Evolutionary conservation across 2,113 vertebrate species (phyloP).

Genomic region (Tychaedon coryphoeus): DNA sequence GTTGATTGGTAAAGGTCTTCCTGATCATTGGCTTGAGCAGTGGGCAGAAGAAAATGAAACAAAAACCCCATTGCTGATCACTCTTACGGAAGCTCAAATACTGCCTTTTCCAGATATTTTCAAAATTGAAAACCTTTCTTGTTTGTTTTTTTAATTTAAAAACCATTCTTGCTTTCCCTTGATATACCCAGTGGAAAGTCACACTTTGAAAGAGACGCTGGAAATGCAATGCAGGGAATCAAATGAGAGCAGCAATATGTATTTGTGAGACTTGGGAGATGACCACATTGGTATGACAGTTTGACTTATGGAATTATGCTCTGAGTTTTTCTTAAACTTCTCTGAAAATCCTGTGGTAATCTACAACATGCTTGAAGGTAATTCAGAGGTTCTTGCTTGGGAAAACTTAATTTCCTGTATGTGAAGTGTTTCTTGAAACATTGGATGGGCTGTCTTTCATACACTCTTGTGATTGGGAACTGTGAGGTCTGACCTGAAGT

Average conservation of each 20-base stretch:
- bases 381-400: background rate
- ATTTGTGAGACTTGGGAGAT: background rate
- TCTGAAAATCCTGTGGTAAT: background rate
- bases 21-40: background rate
- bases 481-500: background rate
- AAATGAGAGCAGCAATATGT: background rate
- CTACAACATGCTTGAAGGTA: background rate
- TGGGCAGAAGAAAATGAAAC: background rate
- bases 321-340: background rate
- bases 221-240: background rate
- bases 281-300: background rate
- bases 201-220: background rate
- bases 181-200: background rate
- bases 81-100: background rate
- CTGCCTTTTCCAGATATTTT: conserved; percentile 1
- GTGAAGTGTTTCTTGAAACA: background rate
- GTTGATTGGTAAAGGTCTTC: background rate
- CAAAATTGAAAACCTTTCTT: background rate
- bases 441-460: background rate
- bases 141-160: background rate
- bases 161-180: background rate
- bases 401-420: background rate
- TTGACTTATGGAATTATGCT: background rate
- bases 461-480: background rate
- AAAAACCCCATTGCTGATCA: background rate